Percentiles rank a stretch among this genome's conserved stretches.
Conservation (phyloP, 2,888 invertebrate species). For the Lasioglossum leucozonium region DNA sequence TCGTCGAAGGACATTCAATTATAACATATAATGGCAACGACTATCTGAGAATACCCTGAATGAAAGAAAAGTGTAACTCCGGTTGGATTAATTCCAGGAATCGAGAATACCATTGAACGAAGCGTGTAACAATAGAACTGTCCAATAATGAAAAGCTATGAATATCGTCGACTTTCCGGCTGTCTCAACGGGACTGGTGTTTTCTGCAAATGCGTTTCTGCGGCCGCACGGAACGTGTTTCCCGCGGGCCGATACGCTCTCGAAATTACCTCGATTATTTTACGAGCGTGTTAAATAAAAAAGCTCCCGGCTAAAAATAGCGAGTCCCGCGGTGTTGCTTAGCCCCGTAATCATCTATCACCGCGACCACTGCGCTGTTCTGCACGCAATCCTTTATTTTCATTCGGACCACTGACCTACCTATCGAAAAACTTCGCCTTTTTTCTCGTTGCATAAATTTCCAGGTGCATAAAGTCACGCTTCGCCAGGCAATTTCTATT, state of each 20-base stretch:
- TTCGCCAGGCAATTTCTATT: conserved; percentile 22
- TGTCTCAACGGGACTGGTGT: conserved; percentile 28
- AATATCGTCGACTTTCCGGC: conserved; percentile 46
- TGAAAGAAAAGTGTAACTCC: conserved; percentile 37
- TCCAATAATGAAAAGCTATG: conserved; percentile 54
- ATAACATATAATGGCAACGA: background rate
- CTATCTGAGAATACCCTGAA: conserved; percentile 28
- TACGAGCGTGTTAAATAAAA: conserved; percentile 46
- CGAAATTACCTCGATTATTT: conserved; percentile 9
- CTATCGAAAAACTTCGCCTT: conserved; percentile 28
- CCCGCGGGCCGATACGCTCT: background rate
- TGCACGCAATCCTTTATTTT: conserved; percentile 59
- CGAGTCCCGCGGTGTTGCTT: conserved; percentile 16
- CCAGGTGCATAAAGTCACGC: conserved; percentile 6
- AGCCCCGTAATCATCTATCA: conserved; percentile 46
- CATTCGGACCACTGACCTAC: conserved; percentile 59
- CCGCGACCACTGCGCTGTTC: conserved; percentile 14
- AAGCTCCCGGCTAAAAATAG: conserved; percentile 44
- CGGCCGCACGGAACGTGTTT: background rate
- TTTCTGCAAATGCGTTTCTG: conserved; percentile 38
- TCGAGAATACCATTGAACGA: conserved; percentile 50
- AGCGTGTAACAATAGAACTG: conserved; percentile 58
- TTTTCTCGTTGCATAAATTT: conserved; percentile 30
- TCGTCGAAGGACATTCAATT: background rate
- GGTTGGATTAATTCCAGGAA: conserved; percentile 63